Percentiles rank a stretch among this genome's conserved stretches.
These are phyloP conservation scores for Ophion costatus DNA, from an alignment of 2,888 invertebrate species.

Conservation along the genomic window DNA sequence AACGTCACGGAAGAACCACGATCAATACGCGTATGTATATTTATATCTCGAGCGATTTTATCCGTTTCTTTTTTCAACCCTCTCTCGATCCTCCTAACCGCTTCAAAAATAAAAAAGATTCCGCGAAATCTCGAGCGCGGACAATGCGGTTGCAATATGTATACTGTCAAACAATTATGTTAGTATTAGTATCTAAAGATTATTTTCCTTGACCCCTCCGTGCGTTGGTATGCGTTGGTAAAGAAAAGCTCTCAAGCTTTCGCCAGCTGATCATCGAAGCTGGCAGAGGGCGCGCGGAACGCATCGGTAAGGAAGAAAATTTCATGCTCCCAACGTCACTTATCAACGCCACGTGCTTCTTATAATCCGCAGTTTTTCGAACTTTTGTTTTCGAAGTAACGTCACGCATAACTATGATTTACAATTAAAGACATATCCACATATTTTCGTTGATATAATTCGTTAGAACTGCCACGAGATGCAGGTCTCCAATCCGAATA, in stretches of 20 bases:
- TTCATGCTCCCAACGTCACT: neutral
- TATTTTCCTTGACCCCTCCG: neutral
- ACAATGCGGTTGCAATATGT: conserved; percentile 37
- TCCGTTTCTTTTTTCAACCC: conserved; percentile 28
- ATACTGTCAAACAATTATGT: conserved; percentile 56
- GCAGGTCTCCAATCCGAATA: conserved; percentile 97
- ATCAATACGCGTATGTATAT: conserved; percentile 31
- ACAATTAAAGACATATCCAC: neutral
- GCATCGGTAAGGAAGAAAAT: neutral
- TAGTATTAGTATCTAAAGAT: conserved; percentile 30
- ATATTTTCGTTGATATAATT: conserved; percentile 10
- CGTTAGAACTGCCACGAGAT: conserved; percentile 84
- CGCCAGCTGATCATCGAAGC: neutral
- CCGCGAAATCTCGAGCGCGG: conserved; percentile 39
- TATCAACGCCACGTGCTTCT: conserved; percentile 51
- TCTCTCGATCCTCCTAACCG: conserved; percentile 57
- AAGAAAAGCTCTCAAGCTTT: neutral
- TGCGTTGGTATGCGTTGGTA: conserved; percentile 10
- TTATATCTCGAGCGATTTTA: conserved; percentile 34
- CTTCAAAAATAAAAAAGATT: conserved; percentile 49
- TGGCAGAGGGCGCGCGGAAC: neutral
- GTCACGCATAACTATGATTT: conserved; percentile 27
- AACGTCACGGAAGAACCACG: conserved; percentile 15
- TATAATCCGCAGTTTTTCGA: conserved; percentile 31
- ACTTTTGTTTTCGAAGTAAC: conserved; percentile 16